Evolutionary conservation across 2,113 vertebrate species (phyloP).

Genomic region (Eira barbara): DNA sequence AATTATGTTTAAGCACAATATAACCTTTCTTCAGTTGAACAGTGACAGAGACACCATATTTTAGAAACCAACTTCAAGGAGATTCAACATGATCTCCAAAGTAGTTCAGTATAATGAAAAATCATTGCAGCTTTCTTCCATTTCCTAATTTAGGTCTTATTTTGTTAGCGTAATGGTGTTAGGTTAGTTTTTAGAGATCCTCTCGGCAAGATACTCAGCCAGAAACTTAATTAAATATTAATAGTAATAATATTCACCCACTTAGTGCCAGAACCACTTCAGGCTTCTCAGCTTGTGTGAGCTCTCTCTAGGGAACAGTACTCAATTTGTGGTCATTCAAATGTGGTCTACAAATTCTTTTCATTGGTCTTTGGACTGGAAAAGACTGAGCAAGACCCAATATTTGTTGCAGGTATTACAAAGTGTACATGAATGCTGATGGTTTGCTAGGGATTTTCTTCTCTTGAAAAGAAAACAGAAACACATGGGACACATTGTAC

Average conservation of each 20-base stretch:
- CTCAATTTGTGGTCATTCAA: neutral
- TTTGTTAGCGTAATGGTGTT: constrained; percentile 6
- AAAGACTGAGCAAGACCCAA: neutral
- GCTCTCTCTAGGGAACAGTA: neutral
- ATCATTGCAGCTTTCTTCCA: neutral
- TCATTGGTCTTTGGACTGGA: neutral
- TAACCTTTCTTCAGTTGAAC: neutral
- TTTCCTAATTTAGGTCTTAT: neutral
- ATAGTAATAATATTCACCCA: neutral
- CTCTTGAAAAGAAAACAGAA: neutral
- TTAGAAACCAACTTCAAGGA: neutral
- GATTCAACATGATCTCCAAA: neutral
- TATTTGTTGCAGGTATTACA: neutral
- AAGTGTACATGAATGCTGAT: neutral
- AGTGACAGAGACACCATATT: neutral
- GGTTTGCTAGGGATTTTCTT: neutral
- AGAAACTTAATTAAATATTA: constrained; percentile 24
- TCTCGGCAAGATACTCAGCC: neutral
- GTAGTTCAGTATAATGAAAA: neutral
- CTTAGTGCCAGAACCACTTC: neutral
- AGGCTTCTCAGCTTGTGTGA: neutral
- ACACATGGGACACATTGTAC: neutral
- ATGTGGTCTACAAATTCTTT: neutral
- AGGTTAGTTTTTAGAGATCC: neutral
- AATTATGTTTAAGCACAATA: neutral